Evolutionary conservation across 2,113 vertebrate genomes (phyloP).

Genomic region (Nanger granti): DNA sequence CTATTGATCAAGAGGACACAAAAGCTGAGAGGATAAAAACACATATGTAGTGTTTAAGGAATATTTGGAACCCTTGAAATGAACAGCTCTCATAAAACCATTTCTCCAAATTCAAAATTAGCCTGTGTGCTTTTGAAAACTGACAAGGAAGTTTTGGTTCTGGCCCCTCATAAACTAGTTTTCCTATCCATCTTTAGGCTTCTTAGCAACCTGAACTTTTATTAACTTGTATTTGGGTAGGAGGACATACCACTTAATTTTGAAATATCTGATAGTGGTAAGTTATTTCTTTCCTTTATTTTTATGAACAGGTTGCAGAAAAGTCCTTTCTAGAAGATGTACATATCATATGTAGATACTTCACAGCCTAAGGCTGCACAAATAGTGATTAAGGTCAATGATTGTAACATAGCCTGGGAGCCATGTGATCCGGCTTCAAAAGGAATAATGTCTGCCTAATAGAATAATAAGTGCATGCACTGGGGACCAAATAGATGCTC

Average conservation of each 20-base stretch:
- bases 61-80: background rate
- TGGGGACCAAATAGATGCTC: slow-evolving; percentile 46
- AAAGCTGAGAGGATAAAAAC: background rate
- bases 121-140: background rate
- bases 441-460: slow-evolving; percentile 30
- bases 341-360: background rate
- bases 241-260: background rate
- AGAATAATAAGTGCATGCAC: slow-evolving; percentile 44
- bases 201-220: background rate
- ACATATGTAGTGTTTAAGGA: background rate
- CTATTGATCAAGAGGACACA: background rate
- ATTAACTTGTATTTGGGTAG: background rate
- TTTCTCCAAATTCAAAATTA: background rate
- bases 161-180: background rate
- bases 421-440: background rate
- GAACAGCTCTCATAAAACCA: background rate
- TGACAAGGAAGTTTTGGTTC: background rate
- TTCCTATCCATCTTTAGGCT: background rate
- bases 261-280: background rate
- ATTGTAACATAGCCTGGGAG: background rate
- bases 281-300: background rate
- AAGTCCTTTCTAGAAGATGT: background rate
- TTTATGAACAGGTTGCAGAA: background rate
- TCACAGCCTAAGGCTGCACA: background rate
- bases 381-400: slow-evolving; percentile 36